phyloP scores from a whole-genome alignment of 2,888 invertebrate species.

The Protonemura montana region DNA sequence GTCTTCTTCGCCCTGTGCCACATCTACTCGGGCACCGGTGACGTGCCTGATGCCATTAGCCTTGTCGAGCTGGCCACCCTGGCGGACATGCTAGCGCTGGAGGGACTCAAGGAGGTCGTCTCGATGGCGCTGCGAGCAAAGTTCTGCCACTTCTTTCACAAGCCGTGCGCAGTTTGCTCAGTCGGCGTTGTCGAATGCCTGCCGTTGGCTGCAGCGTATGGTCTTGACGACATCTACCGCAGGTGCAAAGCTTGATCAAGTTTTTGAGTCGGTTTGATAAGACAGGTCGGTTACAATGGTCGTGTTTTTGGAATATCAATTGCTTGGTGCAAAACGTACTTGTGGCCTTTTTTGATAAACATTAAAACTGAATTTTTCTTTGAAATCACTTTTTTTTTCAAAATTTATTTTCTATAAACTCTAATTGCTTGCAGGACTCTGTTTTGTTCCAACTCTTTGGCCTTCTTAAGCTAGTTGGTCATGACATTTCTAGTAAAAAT shows the following conservation, averaged over 20 bases:
- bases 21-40: conserved; percentile 91
- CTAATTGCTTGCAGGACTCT: too few species aligned
- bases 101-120: conserved; percentile 91
- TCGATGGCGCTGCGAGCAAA: conserved; percentile 85
- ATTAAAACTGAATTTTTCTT: too few species aligned
- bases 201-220: conserved; percentile 84
- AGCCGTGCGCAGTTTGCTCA: conserved; percentile 89
- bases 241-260: conserved; percentile 54
- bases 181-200: conserved; percentile 88
- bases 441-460: too few species aligned
- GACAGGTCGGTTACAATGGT: too few species aligned
- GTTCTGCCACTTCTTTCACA: conserved; percentile 94
- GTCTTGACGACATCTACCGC: conserved; percentile 85
- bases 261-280: too few species aligned
- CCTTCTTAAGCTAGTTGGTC: too few species aligned
- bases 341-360: too few species aligned
- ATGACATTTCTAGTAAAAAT: too few species aligned
- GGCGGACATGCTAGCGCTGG: conserved; percentile 88
- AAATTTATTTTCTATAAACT: too few species aligned
- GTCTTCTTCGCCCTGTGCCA: conserved; percentile 93
- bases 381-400: too few species aligned
- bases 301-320: too few species aligned
- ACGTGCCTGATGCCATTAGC: conserved; percentile 85
- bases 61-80: conserved; percentile 86
- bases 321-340: too few species aligned